phyloP scores from a whole-genome alignment of 92 coral and sea anemone species.

The Epizoanthus illoricatus region DNA sequence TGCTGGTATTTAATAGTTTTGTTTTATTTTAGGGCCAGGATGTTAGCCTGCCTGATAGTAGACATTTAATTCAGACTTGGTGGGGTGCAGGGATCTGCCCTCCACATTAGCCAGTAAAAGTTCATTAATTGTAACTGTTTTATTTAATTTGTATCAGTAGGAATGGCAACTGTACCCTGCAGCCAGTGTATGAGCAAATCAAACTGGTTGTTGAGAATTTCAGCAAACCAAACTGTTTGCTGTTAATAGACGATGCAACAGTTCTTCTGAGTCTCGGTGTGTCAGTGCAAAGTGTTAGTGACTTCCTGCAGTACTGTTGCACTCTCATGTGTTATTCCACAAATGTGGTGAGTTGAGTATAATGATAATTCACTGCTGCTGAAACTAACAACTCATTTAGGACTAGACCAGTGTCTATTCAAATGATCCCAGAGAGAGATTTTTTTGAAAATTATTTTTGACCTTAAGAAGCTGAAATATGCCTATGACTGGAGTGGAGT shows the following conservation, averaged over 20 bases:
- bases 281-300: constrained; percentile 54
- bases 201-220: constrained; percentile 48
- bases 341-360: constrained; percentile 37
- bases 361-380: background rate
- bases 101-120: too few species aligned
- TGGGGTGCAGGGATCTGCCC: too few species aligned
- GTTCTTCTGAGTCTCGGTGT: constrained; percentile 77
- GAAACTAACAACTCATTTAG: background rate
- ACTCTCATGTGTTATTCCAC: constrained; percentile 63
- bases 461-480: too few species aligned
- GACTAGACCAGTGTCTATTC: background rate
- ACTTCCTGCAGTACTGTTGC: constrained; percentile 72
- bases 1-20: background rate
- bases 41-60: too few species aligned
- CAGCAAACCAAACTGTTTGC: constrained; percentile 60
- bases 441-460: too few species aligned
- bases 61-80: too few species aligned
- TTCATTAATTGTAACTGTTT: background rate
- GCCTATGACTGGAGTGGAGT: too few species aligned
- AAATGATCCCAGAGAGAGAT: too few species aligned
- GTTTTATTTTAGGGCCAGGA: too few species aligned
- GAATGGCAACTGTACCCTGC: constrained; percentile 61
- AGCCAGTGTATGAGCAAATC: constrained; percentile 66
- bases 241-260: constrained; percentile 79
- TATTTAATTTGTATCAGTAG: constrained; percentile 40